Percentiles rank a stretch among this genome's conserved stretches.
Evolutionary conservation across 2,888 invertebrate species (phyloP).

Genomic region (Meganola albula): DNA sequence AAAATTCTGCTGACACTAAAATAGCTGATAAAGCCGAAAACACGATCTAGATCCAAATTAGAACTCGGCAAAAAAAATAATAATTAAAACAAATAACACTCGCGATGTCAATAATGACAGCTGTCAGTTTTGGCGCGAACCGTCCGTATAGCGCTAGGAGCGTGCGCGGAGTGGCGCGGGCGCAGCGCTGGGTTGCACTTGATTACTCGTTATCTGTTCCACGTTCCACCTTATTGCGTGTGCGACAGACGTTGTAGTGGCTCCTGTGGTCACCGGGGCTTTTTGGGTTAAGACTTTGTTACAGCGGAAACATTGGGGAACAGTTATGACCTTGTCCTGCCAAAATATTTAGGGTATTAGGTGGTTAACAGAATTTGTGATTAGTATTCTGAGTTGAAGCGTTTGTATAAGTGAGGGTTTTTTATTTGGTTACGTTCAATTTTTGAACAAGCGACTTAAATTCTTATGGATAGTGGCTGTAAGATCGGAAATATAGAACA

Average conservation of each 20-base stretch:
- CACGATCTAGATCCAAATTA: neutral
- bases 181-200: conserved; percentile 9
- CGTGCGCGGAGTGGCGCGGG: conserved; percentile 36
- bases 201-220: conserved; percentile 29
- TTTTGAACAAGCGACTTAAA: too few relatives aligned
- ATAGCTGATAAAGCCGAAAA: conserved; percentile 9
- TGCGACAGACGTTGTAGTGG: conserved; percentile 14
- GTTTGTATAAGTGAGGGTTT: too few relatives aligned
- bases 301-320: neutral
- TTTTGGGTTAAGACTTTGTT: too few relatives aligned
- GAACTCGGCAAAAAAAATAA: neutral
- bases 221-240: conserved; percentile 27
- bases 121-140: conserved; percentile 37
- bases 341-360: too few relatives aligned
- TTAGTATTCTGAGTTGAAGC: too few relatives aligned
- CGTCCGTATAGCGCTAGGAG: conserved; percentile 35
- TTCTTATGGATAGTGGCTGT: too few relatives aligned
- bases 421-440: too few relatives aligned
- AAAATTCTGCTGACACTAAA: conserved; percentile 11
- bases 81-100: conserved; percentile 28
- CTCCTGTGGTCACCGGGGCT: conserved; percentile 12
- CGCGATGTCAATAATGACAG: conserved; percentile 37
- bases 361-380: too few relatives aligned
- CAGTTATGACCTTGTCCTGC: too few relatives aligned
- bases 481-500: too few relatives aligned